Evolutionary conservation across 35 echinoderm and acorn worm genomes (phyloP).

Genomic region (Apostichopus japonicus): DNA sequence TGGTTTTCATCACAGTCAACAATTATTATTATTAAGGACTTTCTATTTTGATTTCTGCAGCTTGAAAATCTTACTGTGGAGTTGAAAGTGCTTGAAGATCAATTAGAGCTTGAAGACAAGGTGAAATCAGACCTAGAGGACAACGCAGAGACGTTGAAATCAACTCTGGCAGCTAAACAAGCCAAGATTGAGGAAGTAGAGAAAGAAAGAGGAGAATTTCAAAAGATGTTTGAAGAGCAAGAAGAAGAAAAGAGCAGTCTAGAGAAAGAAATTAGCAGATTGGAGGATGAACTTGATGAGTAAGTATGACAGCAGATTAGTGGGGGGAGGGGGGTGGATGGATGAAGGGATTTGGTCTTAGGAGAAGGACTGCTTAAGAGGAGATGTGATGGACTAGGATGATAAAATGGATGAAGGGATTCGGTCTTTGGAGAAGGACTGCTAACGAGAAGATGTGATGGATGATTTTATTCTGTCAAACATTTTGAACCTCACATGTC

Average conservation of each 20-base stretch:
- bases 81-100: conserved; percentile 1
- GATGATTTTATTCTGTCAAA: too few relatives aligned
- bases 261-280: neutral
- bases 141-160: neutral
- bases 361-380: neutral
- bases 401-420: too few relatives aligned
- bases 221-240: conserved; percentile 6
- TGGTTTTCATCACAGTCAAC: too few relatives aligned
- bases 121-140: conserved; percentile 17
- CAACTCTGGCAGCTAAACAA: neutral
- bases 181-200: conserved; percentile 27
- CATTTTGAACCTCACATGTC: too few relatives aligned
- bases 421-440: neutral
- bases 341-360: neutral
- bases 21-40: too few relatives aligned
- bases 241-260: neutral
- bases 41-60: neutral
- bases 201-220: conserved; percentile 12
- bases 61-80: neutral
- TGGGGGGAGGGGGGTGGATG: too few relatives aligned
- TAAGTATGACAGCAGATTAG: neutral
- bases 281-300: conserved; percentile 35
- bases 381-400: neutral
- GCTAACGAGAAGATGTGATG: neutral
- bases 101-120: conserved; percentile 4